Evolutionary conservation across 2,888 invertebrate genomes (phyloP).

Genomic region (Chydorus sphaericus): DNA sequence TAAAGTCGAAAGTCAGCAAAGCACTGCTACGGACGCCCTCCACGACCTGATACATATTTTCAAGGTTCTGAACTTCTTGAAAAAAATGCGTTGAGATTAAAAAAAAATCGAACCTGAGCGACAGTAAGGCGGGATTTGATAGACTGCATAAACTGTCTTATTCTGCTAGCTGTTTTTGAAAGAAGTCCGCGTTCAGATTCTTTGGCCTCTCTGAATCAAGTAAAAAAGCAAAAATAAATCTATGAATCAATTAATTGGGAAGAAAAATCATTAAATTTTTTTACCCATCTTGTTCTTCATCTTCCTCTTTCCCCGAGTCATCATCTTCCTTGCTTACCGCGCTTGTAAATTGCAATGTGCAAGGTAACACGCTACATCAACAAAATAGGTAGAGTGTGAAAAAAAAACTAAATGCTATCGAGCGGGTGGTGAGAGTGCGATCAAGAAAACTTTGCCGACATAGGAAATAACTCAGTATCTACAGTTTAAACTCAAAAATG

Average conservation of each 20-base stretch:
- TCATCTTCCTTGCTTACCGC: neutral
- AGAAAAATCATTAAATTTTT: neutral
- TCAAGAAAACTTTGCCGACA: too few relatives aligned
- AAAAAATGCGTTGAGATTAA: too few relatives aligned
- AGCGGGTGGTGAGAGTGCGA: too few relatives aligned
- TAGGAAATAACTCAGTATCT: too few relatives aligned
- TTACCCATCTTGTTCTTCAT: constrained; percentile 4
- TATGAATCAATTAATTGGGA: neutral
- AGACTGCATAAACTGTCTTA: constrained; percentile 45
- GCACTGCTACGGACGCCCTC: constrained; percentile 54
- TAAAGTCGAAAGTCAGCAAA: constrained; percentile 57
- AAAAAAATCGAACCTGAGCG: constrained; percentile 54
- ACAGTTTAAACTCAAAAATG: neutral
- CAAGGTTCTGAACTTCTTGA: neutral
- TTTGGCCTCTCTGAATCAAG: neutral
- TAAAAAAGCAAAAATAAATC: neutral
- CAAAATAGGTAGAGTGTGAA: too few relatives aligned
- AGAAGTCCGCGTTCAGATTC: neutral
- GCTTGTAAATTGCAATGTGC: constrained; percentile 40
- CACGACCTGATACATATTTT: constrained; percentile 25
- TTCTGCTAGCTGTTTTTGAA: neutral
- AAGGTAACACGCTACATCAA: constrained; percentile 44
- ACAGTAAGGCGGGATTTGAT: constrained; percentile 50
- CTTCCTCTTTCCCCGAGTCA: neutral
- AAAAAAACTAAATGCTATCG: too few relatives aligned